Evolutionary conservation across 2,797 vertebrate species (phyloP).

Genomic region (Macropodus opercularis): DNA sequence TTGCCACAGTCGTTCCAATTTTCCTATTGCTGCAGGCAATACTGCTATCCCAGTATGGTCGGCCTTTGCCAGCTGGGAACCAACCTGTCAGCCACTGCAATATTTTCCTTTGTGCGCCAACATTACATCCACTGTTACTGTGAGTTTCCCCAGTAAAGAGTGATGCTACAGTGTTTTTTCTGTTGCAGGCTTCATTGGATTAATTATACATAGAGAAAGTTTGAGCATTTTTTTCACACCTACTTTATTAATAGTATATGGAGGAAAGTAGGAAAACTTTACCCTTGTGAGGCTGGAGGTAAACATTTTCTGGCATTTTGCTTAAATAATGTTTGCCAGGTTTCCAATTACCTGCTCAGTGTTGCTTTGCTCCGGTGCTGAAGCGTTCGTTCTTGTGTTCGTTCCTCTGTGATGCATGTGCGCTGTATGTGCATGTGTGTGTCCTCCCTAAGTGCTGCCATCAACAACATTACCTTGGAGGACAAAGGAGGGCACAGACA

Average conservation of each 20-base stretch:
- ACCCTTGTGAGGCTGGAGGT: neutral
- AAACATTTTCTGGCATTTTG: neutral
- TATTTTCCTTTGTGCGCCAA: constrained; percentile 61
- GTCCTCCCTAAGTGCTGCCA: constrained; percentile 71
- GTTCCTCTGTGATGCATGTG: constrained; percentile 23
- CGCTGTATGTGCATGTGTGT: neutral
- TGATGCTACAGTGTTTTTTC: constrained; percentile 48
- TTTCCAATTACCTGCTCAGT: neutral
- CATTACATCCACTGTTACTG: constrained; percentile 46
- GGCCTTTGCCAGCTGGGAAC: constrained; percentile 72
- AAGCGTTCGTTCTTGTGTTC: constrained; percentile 25
- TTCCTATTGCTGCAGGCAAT: constrained; percentile 65
- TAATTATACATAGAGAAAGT: neutral
- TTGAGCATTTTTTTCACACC: too few species aligned
- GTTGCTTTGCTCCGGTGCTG: neutral
- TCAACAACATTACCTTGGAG: constrained; percentile 79
- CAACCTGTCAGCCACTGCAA: constrained; percentile 59
- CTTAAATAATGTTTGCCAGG: neutral
- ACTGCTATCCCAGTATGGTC: constrained; percentile 60
- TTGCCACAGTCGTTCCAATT: constrained; percentile 75
- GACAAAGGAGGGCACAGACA: constrained; percentile 71
- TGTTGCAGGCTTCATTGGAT: constrained; percentile 27
- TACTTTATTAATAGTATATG: too few species aligned
- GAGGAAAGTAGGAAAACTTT: neutral
- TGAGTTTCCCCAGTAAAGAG: constrained; percentile 35